Evolutionary conservation across 2,113 vertebrate species (phyloP).

Genomic region (Promerops cafer): DNA sequence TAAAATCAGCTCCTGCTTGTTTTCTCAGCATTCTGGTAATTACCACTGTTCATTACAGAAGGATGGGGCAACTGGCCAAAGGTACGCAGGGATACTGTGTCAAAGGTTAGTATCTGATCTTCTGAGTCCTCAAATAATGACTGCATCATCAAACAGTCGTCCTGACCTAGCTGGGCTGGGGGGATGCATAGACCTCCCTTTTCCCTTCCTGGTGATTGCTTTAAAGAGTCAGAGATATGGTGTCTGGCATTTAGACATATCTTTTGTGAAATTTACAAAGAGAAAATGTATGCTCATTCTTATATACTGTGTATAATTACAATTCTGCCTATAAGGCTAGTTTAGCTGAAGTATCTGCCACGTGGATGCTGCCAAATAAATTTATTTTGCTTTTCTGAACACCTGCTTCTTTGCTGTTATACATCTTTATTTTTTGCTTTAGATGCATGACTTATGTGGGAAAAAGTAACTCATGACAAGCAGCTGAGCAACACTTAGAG

Average conservation of each 20-base stretch:
- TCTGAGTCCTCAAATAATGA: not conserved
- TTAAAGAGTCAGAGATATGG: not conserved
- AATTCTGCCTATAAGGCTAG: not conserved
- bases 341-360: not conserved
- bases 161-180: not conserved
- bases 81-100: not conserved
- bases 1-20: not conserved
- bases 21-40: not conserved
- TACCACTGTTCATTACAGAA: not conserved
- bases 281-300: not conserved
- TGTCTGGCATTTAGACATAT: not conserved
- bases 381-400: not conserved
- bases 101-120: not conserved
- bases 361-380: not conserved
- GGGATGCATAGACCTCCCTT: not conserved
- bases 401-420: not conserved
- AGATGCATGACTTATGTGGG: not conserved
- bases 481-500: not conserved
- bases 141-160: not conserved
- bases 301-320: not conserved
- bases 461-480: constrained; percentile 22
- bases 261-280: not conserved
- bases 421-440: constrained; percentile 14
- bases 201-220: not conserved
- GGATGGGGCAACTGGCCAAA: not conserved